Percentiles rank a stretch among this genome's conserved stretches.
Conservation (phyloP, 1,140 invertebrate species). For the Leptopilina boulardi region DNA sequence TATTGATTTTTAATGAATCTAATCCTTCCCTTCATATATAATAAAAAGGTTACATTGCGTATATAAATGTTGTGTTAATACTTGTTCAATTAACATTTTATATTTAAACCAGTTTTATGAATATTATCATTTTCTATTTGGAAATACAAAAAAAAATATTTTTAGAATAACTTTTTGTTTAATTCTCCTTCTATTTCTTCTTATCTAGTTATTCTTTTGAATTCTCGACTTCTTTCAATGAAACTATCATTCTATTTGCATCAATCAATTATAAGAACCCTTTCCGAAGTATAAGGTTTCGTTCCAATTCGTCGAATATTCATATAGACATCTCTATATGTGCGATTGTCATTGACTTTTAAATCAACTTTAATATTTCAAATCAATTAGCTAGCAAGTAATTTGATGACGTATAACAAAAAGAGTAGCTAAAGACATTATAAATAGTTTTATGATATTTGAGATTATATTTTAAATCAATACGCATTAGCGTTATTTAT, state of each 20-base stretch:
- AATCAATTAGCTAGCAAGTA: too few relatives aligned
- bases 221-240: neutral
- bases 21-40: neutral
- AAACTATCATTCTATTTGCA: conserved; percentile 53
- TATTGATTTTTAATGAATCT: neutral
- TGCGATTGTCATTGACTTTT: neutral
- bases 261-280: conserved; percentile 50
- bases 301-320: neutral
- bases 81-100: too few relatives aligned
- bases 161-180: neutral
- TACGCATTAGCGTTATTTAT: too few relatives aligned
- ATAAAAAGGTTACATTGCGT: too few relatives aligned
- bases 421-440: too few relatives aligned
- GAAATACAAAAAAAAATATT: neutral
- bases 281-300: neutral
- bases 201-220: neutral
- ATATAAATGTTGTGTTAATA: too few relatives aligned
- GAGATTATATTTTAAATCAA: too few relatives aligned
- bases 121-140: neutral
- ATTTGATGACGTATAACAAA: neutral
- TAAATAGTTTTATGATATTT: too few relatives aligned
- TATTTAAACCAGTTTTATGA: too few relatives aligned
- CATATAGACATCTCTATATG: neutral
- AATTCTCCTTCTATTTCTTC: neutral
- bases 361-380: too few relatives aligned